Base-by-base conservation (phyloP, 92 coral and sea anemone species). In the Porites cylindrica region DNA sequence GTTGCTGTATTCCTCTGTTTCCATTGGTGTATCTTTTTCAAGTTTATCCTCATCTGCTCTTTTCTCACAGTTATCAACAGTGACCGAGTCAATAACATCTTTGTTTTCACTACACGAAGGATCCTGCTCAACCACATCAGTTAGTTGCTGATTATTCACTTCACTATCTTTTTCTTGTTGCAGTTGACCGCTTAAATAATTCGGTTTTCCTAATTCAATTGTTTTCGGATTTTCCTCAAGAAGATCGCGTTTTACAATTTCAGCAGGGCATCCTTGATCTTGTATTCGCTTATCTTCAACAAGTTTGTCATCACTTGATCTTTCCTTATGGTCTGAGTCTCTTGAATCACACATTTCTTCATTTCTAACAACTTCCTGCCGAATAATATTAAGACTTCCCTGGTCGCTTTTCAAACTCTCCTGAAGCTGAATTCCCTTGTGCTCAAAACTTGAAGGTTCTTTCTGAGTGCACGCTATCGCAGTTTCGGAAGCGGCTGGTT, bases 21-120 rank as follows among this genome's bases (percentile, higher is more conserved):
- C 86, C 86, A 82, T 82, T 58, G 66, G 73, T 14, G 19, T 67
- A 23, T 67, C 84, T 23, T 50, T 43, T 70, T 82, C 78, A 20
- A 68, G 66, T 29, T 80, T 21, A 6, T 51, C 1, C 7, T 58
- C 77, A 59, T 58, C 58, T 59, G 86, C 19, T 70, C 71, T 59
- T 23, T 71, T 47, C 69, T 32, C 78, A 10, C 24, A 8, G 58
- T 7, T 10, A 70, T 19, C 47, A 10, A 51, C 38, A 38, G 47
- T 38, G n/a, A 11, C 14, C 43, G 78, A 82, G 50, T 71, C 86
- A 11, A 24, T 59, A 43, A 14, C 68, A 8, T 10, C 43, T 76
- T 6, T 51, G 14, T 24, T 58, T 70, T 23, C 18, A 24, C 51
- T 50, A 54, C 61, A n/a, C 29, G n/a, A 10, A 71, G 21, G 11